Base-by-base conservation (phyloP, 1,140 invertebrate species). In the Maniola jurtina region DNA sequence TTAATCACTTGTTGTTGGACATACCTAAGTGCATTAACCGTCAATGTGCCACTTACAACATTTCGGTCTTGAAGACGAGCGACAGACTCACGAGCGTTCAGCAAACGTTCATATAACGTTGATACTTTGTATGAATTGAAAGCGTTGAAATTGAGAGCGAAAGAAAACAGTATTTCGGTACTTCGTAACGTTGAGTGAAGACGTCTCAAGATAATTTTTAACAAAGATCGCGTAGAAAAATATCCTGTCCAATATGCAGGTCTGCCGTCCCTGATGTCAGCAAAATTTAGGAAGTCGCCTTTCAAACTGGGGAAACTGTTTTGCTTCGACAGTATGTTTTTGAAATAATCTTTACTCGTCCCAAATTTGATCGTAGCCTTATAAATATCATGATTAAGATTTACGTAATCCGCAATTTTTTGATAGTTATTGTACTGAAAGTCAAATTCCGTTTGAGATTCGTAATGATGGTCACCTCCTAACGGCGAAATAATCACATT, bases 211-310 rank as follows among this genome's bases (percentile, higher is more conserved):
- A 98, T 87, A 42, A 95, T 93, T 89, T 99, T 99, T 90, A 95
- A 95, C 75, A 95, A 95, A 0, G 97, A 97, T 66, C 97, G 84
- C 0, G 97, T 97, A 1, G 96, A 96, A 79, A 94, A 98, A 86
- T 96, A 98, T 0, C 97, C 97, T 54, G 95, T 96, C 97, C 97
- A 98, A 83, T 98, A 98, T 1, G 95, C 95, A 1, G 95, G 95
- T 54, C 93, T 91, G 0, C 95, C 95, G 75, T 95, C 95, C 60
- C 93, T 94, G 52, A 96, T 95, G 76, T 98, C 97, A 8, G 95
- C 95, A 88, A 97, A 98, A 0, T 97, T 96, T 74, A 97, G 96
- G 83, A 98, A 98, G 77, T 98, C 97, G 0, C 97, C 97, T 77
- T 93, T 94, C 0, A 98, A 72, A 0, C 93, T 94, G 0, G 95